phyloP scores from a whole-genome alignment of 2,797 vertebrate species.

The Manis javanica region DNA sequence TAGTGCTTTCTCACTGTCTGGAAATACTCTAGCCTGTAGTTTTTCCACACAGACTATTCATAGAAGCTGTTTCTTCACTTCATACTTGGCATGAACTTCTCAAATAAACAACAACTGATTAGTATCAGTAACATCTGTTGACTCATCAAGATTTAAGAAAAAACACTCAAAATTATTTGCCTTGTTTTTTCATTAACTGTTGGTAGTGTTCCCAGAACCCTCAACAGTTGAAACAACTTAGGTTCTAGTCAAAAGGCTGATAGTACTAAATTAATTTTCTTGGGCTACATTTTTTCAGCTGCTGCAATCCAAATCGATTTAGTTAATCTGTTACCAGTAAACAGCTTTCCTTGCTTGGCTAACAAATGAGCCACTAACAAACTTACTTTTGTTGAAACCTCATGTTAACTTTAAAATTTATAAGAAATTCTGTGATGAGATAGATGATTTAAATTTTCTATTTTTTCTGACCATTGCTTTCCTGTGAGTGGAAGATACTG shows the following conservation, averaged over 20 bases:
- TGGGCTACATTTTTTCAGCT: neutral
- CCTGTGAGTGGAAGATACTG: neutral
- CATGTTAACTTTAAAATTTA: constrained; percentile 37
- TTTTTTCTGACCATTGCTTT: constrained; percentile 10
- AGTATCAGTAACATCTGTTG: neutral
- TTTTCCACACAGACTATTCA: neutral
- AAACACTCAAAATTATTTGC: constrained; percentile 12
- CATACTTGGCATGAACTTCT: neutral
- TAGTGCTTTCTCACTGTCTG: neutral
- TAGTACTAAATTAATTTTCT: constrained; percentile 19
- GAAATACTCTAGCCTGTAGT: neutral
- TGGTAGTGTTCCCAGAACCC: neutral
- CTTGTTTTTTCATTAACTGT: constrained; percentile 46
- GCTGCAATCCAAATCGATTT: neutral
- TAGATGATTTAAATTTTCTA: neutral
- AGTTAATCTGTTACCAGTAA: neutral
- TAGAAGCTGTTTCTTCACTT: neutral
- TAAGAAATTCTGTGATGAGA: neutral
- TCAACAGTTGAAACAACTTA: constrained; percentile 8
- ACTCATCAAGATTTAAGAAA: neutral
- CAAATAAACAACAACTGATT: neutral
- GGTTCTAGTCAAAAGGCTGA: neutral
- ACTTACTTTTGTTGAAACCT: constrained; percentile 11
- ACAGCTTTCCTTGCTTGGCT: constrained; percentile 24
- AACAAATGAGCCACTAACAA: neutral